A percentile compares a stretch with the other conserved stretches of the same genome.
Conservation (phyloP, 2,113 vertebrate genomes). For the Ammodytes marinus region DNA sequence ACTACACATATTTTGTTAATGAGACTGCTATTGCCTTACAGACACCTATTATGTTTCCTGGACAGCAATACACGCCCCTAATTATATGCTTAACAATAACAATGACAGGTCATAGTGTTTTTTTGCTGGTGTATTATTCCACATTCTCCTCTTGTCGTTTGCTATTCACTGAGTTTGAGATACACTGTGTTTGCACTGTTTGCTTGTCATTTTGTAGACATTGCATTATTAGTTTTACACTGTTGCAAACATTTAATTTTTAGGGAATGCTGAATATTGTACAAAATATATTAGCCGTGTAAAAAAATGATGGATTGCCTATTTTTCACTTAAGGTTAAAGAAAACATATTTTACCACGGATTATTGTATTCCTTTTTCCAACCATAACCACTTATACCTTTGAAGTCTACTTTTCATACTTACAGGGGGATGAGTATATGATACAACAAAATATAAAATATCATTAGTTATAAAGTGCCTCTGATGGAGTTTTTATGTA, state of each 20-base stretch:
- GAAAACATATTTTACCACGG: background rate
- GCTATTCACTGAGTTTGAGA: constrained; percentile 1
- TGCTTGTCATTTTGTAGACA: background rate
- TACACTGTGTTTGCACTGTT: background rate
- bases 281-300: background rate
- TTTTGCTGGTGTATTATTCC: background rate
- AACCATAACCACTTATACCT: background rate
- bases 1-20: constrained; percentile 30
- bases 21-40: constrained; percentile 15
- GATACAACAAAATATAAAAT: background rate
- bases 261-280: background rate
- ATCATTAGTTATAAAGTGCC: background rate
- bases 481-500: background rate
- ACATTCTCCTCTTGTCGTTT: constrained; percentile 1
- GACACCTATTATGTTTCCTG: background rate
- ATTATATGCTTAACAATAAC: constrained; percentile 26
- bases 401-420: background rate
- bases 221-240: background rate
- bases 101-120: constrained; percentile 13
- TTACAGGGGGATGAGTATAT: background rate
- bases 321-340: background rate
- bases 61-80: background rate
- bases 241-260: background rate
- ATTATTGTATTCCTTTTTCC: too few relatives aligned
- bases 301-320: background rate